Base-by-base conservation (phyloP, 2,888 invertebrate species). In the Agelastica alni region DNA sequence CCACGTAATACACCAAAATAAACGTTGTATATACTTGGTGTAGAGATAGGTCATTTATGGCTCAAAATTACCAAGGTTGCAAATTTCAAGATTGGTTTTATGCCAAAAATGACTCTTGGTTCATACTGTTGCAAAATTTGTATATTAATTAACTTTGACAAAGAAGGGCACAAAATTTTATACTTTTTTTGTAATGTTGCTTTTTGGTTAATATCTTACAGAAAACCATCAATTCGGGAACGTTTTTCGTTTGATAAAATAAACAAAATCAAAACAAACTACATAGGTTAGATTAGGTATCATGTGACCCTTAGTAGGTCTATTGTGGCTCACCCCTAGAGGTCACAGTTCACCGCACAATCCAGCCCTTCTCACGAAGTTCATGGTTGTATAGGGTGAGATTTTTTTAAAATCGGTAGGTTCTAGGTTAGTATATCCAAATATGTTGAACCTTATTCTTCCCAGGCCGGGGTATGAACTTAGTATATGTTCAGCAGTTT, bases 181-280 rank as follows among this genome's bases (percentile, higher is more conserved):
- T 22, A 22, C 22, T 22, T 6, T 22, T 22, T 22, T 22, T 7
- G 22, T 22, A 22, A 22, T 22, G 9, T 22, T 22, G 2, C 22
- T 1, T 22, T 22, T 22, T 22, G 9, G 22, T 22, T 7, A 22
- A 22, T 22, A 22, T 7, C 9, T 22, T 22, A 22, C 22, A 22
- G 22, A 22, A 26, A 26, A 26, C 26, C 31, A 10, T 31, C 31
- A 31, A 4, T 31, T 31, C 31, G 12, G 31, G 31, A 31, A 31
- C 31, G 31, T 31, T 31, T 31, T 31, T 31, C n/a, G 12, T 31
- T 31, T 31, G 31, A 31, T 31, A 31, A 31, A 31, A 31, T 31
- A 5, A 31, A 12, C 31, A 31, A 31, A 31, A 10, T 3, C 31
- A n/a, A 12, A 31, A 31, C 31, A 31, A 31, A 31, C 2, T 31